Conservation (phyloP, 2,113 vertebrate genomes). For the Neodontobutis hainanensis region DNA sequence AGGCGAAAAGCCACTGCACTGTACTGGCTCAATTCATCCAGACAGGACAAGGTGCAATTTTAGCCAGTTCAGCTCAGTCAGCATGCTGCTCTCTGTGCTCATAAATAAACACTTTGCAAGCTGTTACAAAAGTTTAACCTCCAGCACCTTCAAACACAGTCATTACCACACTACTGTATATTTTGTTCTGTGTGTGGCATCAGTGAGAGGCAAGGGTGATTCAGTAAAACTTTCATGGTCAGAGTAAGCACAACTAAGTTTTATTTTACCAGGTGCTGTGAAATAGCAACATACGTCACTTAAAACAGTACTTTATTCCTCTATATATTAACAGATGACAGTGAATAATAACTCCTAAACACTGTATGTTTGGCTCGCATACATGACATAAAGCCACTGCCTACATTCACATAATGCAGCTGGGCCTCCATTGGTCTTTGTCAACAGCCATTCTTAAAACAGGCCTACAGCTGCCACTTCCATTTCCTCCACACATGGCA, state of each 20-base stretch:
- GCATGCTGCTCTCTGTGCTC: not conserved
- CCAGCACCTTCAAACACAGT: not conserved
- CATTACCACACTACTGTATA: not conserved
- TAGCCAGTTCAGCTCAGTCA: not conserved
- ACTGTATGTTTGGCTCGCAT: slow-evolving; percentile 4
- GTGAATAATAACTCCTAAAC: slow-evolving; percentile 15
- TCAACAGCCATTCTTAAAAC: slow-evolving; percentile 24
- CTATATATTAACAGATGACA: slow-evolving; percentile 19
- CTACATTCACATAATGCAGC: slow-evolving; percentile 11
- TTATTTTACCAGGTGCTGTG: not conserved
- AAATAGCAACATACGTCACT: not conserved
- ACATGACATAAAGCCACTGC: slow-evolving; percentile 9
- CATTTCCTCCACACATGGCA: not conserved
- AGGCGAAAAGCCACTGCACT: not conserved
- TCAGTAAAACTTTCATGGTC: too few species aligned
- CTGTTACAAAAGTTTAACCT: not conserved
- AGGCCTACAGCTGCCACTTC: not conserved
- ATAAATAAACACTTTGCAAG: not conserved
- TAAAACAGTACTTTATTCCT: not conserved
- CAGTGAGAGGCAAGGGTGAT: not conserved
- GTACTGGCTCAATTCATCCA: not conserved
- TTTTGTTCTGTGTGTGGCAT: not conserved
- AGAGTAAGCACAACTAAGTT: not conserved
- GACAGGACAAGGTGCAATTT: not conserved
- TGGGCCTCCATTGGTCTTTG: slow-evolving; percentile 14